Conservation (phyloP, 2,797 vertebrate genomes). For the Loriculus beryllinus region DNA sequence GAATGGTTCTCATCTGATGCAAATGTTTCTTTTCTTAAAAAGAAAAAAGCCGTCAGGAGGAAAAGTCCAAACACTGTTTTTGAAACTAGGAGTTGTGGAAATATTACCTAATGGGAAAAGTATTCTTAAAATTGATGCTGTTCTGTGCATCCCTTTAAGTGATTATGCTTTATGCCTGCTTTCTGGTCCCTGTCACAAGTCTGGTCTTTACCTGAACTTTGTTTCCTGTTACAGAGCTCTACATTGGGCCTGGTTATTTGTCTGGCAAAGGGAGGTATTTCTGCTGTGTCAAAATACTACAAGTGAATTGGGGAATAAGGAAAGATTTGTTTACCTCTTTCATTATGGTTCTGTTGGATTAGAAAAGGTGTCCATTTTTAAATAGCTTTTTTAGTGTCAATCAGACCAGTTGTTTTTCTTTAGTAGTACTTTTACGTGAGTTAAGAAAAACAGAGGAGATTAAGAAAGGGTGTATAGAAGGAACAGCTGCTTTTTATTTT, state of each 20-base stretch:
- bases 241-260: background rate
- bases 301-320: background rate
- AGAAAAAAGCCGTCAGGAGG: background rate
- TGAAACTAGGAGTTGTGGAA: slow-evolving; percentile 15
- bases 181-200: background rate
- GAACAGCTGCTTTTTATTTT: background rate
- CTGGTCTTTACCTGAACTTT: background rate
- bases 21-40: background rate
- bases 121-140: background rate
- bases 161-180: background rate
- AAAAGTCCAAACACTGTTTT: slow-evolving; percentile 1
- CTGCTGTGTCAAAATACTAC: background rate
- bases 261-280: background rate
- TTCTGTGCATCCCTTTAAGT: background rate
- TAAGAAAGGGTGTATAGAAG: background rate
- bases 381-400: background rate
- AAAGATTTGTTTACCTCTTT: background rate
- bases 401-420: background rate
- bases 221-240: background rate
- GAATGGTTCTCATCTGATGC: background rate
- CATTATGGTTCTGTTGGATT: background rate
- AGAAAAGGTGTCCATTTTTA: background rate
- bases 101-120: slow-evolving; percentile 28
- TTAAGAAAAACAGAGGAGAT: background rate
- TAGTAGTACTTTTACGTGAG: background rate